Conservation (phyloP, 2,113 vertebrate genomes). For the Protomyctophum bolini region DNA sequence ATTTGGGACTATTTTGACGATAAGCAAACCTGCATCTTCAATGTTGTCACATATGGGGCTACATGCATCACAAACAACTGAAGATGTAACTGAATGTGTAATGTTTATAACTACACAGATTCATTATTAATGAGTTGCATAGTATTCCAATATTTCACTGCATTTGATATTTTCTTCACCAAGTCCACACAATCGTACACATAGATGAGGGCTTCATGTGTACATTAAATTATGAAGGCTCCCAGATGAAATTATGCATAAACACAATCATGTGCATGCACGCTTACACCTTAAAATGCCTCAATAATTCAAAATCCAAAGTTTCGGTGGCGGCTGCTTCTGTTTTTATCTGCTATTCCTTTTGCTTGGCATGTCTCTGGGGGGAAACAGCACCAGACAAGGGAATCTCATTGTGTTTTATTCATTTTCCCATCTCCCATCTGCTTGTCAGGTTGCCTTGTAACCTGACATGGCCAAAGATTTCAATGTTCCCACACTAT, state of each 20-base stretch:
- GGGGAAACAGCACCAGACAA: constrained; percentile 52
- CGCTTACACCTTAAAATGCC: constrained; percentile 43
- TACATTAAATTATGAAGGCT: constrained; percentile 25
- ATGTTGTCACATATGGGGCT: background rate
- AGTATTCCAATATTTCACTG: background rate
- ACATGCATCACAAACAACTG: background rate
- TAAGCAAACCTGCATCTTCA: background rate
- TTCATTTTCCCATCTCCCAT: constrained; percentile 47
- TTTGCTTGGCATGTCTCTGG: constrained; percentile 65
- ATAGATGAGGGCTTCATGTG: too few species aligned
- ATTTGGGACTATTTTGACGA: constrained; percentile 15
- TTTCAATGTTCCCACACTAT: constrained; percentile 15
- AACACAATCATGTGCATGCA: constrained; percentile 38
- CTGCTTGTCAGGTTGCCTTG: constrained; percentile 42
- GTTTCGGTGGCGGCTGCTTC: constrained; percentile 56
- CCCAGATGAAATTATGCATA: constrained; percentile 16
- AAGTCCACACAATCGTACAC: background rate
- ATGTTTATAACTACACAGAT: background rate
- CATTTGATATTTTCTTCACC: background rate
- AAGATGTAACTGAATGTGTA: background rate
- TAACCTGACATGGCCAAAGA: constrained; percentile 20
- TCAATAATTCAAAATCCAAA: constrained; percentile 74
- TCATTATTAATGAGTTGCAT: background rate
- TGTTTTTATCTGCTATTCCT: constrained; percentile 76
- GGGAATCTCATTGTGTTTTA: constrained; percentile 59